phyloP scores from a whole-genome alignment of 2,113 vertebrate species.

The Neodon shergylaensis region DNA sequence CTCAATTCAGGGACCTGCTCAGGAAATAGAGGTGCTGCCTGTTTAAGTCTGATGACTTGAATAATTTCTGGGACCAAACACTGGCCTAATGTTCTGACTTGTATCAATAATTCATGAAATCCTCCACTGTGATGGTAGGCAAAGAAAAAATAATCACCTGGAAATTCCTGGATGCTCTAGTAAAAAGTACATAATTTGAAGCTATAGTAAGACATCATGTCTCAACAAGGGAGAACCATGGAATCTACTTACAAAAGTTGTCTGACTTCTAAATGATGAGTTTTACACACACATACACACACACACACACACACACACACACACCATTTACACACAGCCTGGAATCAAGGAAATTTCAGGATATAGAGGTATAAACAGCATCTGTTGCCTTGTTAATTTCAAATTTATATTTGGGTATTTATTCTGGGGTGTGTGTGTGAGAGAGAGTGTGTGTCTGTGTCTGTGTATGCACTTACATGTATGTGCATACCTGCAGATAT shows the following conservation, averaged over 20 bases:
- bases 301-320: neutral
- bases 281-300: neutral
- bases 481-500: neutral
- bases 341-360: neutral
- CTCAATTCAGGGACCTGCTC: neutral
- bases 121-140: neutral
- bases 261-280: neutral
- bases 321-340: neutral
- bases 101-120: neutral
- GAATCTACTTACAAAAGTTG: neutral
- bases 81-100: neutral
- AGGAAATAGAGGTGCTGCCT: neutral
- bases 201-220: neutral
- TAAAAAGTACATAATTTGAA: neutral
- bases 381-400: neutral
- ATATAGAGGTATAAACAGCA: neutral
- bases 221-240: neutral
- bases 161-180: neutral
- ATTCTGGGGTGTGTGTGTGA: neutral
- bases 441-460: neutral
- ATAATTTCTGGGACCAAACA: neutral
- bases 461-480: neutral
- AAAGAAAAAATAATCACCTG: neutral
- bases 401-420: neutral
- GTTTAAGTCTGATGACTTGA: neutral